phyloP scores from a whole-genome alignment of 2,888 invertebrate species.

The Stomorhina lunata region DNA sequence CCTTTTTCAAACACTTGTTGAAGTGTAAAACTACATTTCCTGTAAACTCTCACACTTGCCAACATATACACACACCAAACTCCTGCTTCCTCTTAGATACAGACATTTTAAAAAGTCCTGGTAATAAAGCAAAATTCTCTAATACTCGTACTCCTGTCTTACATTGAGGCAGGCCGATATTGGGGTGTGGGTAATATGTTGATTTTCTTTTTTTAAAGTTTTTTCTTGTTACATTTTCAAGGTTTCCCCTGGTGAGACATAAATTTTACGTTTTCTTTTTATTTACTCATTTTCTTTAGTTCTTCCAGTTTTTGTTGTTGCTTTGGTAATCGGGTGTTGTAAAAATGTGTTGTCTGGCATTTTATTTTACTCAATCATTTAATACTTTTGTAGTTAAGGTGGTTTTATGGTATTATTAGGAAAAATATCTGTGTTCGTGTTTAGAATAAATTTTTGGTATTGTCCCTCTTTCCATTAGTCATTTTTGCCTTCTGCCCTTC shows the following conservation, averaged over 20 bases:
- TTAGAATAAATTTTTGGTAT: slow-evolving; percentile 9
- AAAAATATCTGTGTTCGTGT: slow-evolving; percentile 27
- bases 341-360: background rate
- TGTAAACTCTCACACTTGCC: background rate
- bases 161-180: background rate
- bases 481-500: background rate
- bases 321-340: background rate
- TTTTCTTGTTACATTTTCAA: slow-evolving; percentile 19
- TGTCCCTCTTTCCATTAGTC: background rate
- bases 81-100: too few species aligned
- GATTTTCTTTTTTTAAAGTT: slow-evolving; percentile 1
- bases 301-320: background rate
- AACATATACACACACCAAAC: background rate
- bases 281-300: background rate
- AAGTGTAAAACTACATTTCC: slow-evolving; percentile 2
- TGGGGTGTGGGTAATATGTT: background rate
- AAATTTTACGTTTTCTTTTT: slow-evolving; percentile 22
- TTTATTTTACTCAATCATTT: background rate
- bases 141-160: background rate
- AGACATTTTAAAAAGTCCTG: too few species aligned
- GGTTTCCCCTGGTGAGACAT: slow-evolving; percentile 44
- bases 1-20: slow-evolving; percentile 2
- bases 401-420: background rate
- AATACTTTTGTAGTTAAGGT: background rate
- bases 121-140: background rate